Evolutionary conservation across 2,113 vertebrate genomes (phyloP).

Genomic region (Chascanopsetta lugubris): DNA sequence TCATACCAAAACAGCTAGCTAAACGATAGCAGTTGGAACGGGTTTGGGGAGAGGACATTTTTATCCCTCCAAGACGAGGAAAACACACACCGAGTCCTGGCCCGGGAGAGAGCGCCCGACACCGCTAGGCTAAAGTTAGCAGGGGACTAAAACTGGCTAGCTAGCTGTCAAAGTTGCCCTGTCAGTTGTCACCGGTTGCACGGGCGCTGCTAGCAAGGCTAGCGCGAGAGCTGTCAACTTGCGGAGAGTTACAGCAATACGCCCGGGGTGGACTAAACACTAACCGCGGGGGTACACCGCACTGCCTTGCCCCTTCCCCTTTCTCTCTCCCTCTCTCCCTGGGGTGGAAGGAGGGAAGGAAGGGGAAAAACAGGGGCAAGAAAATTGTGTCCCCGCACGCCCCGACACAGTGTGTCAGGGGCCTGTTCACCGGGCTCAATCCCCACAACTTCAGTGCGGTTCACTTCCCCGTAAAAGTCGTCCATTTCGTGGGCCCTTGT

Average conservation of each 20-base stretch:
- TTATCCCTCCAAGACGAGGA: slow-evolving; percentile 34
- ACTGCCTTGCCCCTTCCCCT: slow-evolving; percentile 35
- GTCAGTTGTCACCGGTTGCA: slow-evolving; percentile 78
- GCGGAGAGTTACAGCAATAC: slow-evolving; percentile 64
- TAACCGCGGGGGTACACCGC: slow-evolving; percentile 52
- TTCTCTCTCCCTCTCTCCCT: too few relatives aligned
- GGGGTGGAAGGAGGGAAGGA: background rate
- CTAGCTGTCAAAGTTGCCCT: slow-evolving; percentile 81
- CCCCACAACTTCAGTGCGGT: slow-evolving; percentile 76
- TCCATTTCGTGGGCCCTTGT: slow-evolving; percentile 80
- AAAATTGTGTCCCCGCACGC: slow-evolving; percentile 54
- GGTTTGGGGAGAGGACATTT: slow-evolving; percentile 42
- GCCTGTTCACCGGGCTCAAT: slow-evolving; percentile 74
- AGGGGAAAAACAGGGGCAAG: background rate
- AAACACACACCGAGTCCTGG: slow-evolving; percentile 18
- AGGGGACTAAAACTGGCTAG: slow-evolving; percentile 67
- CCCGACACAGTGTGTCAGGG: slow-evolving; percentile 53
- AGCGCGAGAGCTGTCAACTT: slow-evolving; percentile 77
- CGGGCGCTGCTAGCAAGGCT: slow-evolving; percentile 71
- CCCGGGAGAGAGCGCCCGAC: slow-evolving; percentile 41
- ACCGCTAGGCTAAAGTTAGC: slow-evolving; percentile 68
- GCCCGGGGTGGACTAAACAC: slow-evolving; percentile 43
- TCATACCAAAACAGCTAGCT: slow-evolving; percentile 74
- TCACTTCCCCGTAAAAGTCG: slow-evolving; percentile 77
- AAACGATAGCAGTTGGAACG: slow-evolving; percentile 57